phyloP scores from a whole-genome alignment of 2,113 vertebrate genomes.

The Entomyzon cyanotis region DNA sequence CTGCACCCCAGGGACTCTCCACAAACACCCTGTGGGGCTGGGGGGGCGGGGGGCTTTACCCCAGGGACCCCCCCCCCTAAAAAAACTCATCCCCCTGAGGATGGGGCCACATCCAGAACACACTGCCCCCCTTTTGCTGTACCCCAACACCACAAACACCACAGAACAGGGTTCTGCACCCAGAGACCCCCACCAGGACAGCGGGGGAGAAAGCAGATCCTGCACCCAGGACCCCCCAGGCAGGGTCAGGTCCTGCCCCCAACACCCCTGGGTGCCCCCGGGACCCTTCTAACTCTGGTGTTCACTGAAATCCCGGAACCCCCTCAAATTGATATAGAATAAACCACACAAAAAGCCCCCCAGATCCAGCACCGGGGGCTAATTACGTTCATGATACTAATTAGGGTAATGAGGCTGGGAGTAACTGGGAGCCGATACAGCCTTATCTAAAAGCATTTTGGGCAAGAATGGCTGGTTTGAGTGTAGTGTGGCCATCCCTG shows the following conservation, averaged over 20 bases:
- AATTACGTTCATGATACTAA: neutral
- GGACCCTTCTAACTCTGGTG: neutral
- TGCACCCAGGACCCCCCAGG: rapidly evolving
- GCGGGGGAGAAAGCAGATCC: neutral
- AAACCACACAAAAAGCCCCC: neutral
- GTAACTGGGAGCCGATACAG: rapidly evolving
- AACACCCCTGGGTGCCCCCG: neutral
- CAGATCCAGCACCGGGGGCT: rapidly evolving
- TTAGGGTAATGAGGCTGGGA: neutral
- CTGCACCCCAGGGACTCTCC: neutral
- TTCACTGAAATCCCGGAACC: no score
- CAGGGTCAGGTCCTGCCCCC: neutral
- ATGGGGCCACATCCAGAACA: neutral
- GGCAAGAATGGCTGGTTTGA: neutral
- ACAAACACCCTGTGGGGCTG: neutral
- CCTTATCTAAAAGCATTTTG: neutral
- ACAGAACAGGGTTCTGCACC: neutral
- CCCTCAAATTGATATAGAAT: neutral
- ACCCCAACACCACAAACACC: neutral
- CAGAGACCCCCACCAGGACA: rapidly evolving
- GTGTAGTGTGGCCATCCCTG: rapidly evolving
- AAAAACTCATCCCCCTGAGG: neutral
- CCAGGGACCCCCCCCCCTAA: no score
- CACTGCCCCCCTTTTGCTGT: neutral
- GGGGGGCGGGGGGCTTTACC: neutral